Evolutionary conservation across 1,140 invertebrate genomes (phyloP), one percentile per base, ranked within the genome.

Genomic region (Trachymyrmex cornetzi): DNA sequence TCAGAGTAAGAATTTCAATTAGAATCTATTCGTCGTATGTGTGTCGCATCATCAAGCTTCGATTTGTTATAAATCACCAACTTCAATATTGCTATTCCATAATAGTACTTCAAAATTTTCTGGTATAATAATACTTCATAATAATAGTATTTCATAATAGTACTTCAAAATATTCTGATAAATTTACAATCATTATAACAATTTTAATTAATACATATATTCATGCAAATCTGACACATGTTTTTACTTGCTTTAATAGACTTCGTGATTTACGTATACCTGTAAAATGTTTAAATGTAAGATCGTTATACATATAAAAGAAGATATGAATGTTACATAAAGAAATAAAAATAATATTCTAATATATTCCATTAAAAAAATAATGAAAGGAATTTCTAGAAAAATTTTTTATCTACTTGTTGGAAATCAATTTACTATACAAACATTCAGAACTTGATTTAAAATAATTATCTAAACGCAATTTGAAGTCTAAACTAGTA

Each of bases 1-100:
- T 74, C 48, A 72, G 53, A 88, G 81, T 89, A 88, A 89, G 82
- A 89, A 89, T 89, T 89, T 88, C 87, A 89, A 90, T 90, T 90
- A 90, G 61, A 90, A 79, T 48, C 11, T 59, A 57, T 57, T 61
- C 50, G 9, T 44, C 38, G 38, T 0, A 30, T 48, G 27, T 30
- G 57, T 75, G 30, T 34, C 38, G 34, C 59, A 57, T 74, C 72
- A 79, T 57, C 71, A 72, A 87, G 59, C 53, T 87, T 63, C 27
- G 59, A 75, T 74, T 63, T 67, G 59, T 84, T 89, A 77, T 71
- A 87, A 74, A 55, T 81, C 72, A 63, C 34, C 0, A 48, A 64
- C 30, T 50, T 66, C 64, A 24, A 87, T 69, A 57, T 86, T 53
- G 57, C 19, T 55, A 50, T 79, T 86, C 24, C 57, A n/a, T 69